Evolutionary conservation across 2,888 invertebrate species (phyloP).

Genomic region (Galerucella pusilla): DNA sequence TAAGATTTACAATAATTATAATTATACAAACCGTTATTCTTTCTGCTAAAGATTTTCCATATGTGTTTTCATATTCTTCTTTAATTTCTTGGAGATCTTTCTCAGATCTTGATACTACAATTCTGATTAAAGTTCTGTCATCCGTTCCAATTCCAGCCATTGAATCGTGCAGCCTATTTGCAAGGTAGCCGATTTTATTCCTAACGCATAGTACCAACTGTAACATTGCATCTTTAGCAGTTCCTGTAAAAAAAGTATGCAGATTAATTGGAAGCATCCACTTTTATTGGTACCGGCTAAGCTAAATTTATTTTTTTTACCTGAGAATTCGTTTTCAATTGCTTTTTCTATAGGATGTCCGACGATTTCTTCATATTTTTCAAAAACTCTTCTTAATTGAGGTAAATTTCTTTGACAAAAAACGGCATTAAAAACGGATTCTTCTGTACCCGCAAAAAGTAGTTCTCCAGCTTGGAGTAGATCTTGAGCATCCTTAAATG

Average conservation of each 20-base stretch:
- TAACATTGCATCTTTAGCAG: conserved; percentile 79
- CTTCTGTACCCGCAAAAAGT: conserved; percentile 80
- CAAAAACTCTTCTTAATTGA: conserved; percentile 69
- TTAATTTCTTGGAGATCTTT: conserved; percentile 88
- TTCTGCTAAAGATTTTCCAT: conserved; percentile 80
- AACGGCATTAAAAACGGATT: conserved; percentile 85
- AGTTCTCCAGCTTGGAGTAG: conserved; percentile 80
- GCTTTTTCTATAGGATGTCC: conserved; percentile 84
- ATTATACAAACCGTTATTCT: conserved; percentile 76
- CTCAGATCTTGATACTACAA: conserved; percentile 86
- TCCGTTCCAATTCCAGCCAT: conserved; percentile 93
- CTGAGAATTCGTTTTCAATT: conserved; percentile 82
- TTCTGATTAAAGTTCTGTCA: conserved; percentile 85
- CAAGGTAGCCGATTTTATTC: conserved; percentile 84
- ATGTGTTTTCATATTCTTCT: conserved; percentile 78
- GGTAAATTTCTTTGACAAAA: conserved; percentile 81
- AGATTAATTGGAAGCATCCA: background rate
- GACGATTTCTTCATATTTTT: conserved; percentile 80
- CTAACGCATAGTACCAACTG: conserved; percentile 79
- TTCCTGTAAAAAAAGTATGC: conserved; percentile 70
- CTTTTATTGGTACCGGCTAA: no score
- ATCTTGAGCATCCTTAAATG: conserved; percentile 84
- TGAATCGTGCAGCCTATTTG: conserved; percentile 84
- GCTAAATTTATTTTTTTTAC: conserved; percentile 56
- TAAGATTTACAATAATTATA: background rate